phyloP scores from a whole-genome alignment of 2,113 vertebrate species.

The Daboia siamensis region DNA sequence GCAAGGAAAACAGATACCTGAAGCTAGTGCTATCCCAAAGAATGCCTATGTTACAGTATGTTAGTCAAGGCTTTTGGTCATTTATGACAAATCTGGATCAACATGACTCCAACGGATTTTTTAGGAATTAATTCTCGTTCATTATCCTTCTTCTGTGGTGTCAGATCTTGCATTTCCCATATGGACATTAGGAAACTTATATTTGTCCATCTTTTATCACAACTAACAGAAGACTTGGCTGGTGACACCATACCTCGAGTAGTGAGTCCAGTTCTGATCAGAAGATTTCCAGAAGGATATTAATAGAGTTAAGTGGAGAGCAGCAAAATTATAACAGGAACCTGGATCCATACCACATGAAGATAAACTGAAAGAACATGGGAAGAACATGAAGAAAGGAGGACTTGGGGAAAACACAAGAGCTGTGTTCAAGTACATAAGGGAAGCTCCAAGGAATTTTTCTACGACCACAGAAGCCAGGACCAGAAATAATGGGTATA shows the following conservation, averaged over 20 bases:
- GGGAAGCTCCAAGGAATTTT: neutral
- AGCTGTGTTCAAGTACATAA: neutral
- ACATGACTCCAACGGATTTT: neutral
- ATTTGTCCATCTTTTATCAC: neutral
- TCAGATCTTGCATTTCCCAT: neutral
- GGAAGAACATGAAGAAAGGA: neutral
- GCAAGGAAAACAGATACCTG: neutral
- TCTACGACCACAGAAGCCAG: neutral
- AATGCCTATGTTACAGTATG: neutral
- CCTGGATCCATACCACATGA: neutral
- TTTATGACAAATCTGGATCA: neutral
- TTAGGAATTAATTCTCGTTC: neutral
- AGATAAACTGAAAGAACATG: neutral
- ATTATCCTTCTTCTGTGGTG: neutral
- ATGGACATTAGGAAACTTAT: neutral
- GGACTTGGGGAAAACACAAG: neutral
- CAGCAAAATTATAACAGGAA: neutral
- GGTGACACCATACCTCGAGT: neutral
- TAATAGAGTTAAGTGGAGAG: neutral
- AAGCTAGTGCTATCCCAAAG: neutral
- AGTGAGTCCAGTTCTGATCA: neutral
- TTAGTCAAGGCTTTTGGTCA: neutral
- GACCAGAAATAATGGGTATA: neutral
- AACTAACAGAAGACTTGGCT: neutral
- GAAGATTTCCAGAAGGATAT: neutral